Conservation (phyloP, 1,140 invertebrate genomes). For the Tribolium castaneum region DNA sequence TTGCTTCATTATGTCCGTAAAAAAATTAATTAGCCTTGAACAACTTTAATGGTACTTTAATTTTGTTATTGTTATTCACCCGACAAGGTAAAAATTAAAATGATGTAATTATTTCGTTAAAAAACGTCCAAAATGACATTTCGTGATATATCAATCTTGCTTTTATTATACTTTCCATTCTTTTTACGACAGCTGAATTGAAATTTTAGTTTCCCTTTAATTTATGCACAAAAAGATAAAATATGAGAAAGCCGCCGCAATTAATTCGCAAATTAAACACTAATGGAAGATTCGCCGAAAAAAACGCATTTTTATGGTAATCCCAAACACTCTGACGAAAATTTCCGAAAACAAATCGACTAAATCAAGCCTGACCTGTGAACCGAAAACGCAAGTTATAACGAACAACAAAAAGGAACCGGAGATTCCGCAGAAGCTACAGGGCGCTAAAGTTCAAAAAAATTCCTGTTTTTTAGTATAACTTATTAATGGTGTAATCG, state of each 20-base stretch:
- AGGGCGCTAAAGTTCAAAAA: too few relatives aligned
- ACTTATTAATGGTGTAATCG: too few relatives aligned
- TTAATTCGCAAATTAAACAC: neutral
- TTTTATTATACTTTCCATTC: neutral
- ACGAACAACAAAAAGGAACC: neutral
- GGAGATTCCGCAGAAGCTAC: too few relatives aligned
- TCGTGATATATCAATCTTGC: neutral
- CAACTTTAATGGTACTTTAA: constrained; percentile 26
- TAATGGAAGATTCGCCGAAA: neutral
- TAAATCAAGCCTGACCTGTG: too few relatives aligned
- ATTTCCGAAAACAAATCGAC: too few relatives aligned
- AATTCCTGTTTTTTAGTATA: too few relatives aligned
- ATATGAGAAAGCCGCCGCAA: neutral
- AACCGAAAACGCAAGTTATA: neutral
- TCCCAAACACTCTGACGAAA: neutral
- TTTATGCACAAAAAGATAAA: neutral
- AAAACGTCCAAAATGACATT: neutral
- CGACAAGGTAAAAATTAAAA: constrained; percentile 20
- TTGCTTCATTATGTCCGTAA: neutral
- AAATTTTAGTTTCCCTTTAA: neutral
- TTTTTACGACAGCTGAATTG: neutral
- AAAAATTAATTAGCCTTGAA: constrained; percentile 19
- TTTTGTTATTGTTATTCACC: constrained; percentile 5
- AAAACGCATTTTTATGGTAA: constrained; percentile 9
- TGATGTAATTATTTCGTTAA: neutral